Conservation (phyloP, 2,888 invertebrate genomes). For the Fragum whitleyi region DNA sequence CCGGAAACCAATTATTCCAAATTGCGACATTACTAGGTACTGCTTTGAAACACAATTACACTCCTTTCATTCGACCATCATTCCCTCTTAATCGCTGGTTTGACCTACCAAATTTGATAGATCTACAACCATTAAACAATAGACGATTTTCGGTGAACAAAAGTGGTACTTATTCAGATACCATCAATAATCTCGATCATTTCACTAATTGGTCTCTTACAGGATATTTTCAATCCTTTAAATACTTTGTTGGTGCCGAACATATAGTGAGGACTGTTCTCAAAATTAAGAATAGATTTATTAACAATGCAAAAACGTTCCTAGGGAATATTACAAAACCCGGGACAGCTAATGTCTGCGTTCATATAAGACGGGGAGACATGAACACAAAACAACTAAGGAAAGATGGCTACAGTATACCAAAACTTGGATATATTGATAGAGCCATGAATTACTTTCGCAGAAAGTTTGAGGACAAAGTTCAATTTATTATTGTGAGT, state of each 20-base stretch:
- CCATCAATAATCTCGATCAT: conserved; percentile 44
- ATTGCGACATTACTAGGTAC: conserved; percentile 69
- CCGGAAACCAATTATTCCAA: conserved; percentile 75
- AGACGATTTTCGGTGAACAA: conserved; percentile 39
- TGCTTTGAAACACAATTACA: conserved; percentile 61
- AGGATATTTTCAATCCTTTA: conserved; percentile 76
- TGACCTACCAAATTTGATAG: conserved; percentile 44
- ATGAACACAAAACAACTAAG: conserved; percentile 40
- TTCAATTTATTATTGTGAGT: conserved; percentile 68
- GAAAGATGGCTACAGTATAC: conserved; percentile 66
- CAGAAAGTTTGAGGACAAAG: conserved; percentile 44
- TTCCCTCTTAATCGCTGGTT: conserved; percentile 58
- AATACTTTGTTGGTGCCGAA: conserved; percentile 66
- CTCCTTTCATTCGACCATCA: conserved; percentile 50
- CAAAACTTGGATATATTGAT: conserved; percentile 60
- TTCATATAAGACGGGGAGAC: conserved; percentile 73
- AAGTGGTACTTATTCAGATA: conserved; percentile 52
- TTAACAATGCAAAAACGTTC: conserved; percentile 40
- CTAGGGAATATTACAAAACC: conserved; percentile 31
- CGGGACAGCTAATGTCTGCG: conserved; percentile 11
- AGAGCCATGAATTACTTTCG: conserved; percentile 68
- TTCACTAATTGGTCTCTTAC: conserved; percentile 66
- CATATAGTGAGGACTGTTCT: conserved; percentile 58
- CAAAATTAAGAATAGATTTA: conserved; percentile 54
- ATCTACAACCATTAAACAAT: conserved; percentile 32